Evolutionary conservation across 2,888 invertebrate species (phyloP), one percentile per base, ranked within the genome.

Genomic region (Nemoura dubitans): DNA sequence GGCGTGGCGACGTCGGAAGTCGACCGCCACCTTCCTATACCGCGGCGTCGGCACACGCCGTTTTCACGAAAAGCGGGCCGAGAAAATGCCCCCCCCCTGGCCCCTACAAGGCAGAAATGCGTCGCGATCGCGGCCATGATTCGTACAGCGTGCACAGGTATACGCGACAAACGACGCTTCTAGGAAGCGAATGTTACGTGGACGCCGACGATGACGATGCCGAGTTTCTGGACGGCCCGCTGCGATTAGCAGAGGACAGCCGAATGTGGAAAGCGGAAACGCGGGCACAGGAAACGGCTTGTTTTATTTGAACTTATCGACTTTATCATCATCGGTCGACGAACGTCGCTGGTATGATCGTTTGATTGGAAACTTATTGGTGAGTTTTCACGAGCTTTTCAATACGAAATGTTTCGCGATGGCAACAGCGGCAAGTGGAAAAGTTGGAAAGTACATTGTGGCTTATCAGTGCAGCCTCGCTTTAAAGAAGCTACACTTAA

Each of bases 261-360:
- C 59, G 59, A 59, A 59, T 59, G 59, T 59, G 59, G 59, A 59
- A 59, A 59, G 59, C 59, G 59, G 59, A 59, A 59, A 21, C 59
- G 21, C 59, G 14, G 59, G 16, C 21, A 59, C 16, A 10, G 59
- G 59, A 59, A 59, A 14, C 59, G 59, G 2, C 14, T 59, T 59
- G 59, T 59, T 59, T 59, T 59, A 59, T 59, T 59, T 3, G 59
- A 59, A 59, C 59, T 59, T 59, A 59, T 59, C 59, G 10, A 59
- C 14, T 59, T 59, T 59, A 21, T 59, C 59, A 59, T 59, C 59
- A 59, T 10, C 59, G 59, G 16, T n/a, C 21, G 59, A 21, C 14
- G 2, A 2, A 16, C 59, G 14, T 3, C 59, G 59, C 6, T 36
- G 36, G 59, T 1, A 7, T 10, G 21, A 3, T 59, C 59, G 59